phyloP scores from a whole-genome alignment of 2,888 invertebrate genomes.

The Tolmerus cingulatus region DNA sequence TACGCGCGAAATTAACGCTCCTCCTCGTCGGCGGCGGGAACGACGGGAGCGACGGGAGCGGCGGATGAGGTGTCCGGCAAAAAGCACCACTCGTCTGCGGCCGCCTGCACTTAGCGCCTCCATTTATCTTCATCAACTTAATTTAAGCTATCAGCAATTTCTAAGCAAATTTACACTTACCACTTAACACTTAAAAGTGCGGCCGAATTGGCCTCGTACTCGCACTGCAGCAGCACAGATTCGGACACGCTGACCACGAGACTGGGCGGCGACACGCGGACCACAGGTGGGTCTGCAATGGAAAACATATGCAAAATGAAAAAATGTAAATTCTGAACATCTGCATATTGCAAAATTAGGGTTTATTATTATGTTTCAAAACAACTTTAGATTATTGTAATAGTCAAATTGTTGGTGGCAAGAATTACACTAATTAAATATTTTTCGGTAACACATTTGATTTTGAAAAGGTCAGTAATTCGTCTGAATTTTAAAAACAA shows the following conservation, averaged over 20 bases:
- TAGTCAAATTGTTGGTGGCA: too few relatives aligned
- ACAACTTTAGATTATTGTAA: too few relatives aligned
- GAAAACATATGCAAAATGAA: conserved; percentile 33
- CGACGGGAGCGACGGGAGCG: not conserved
- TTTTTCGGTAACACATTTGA: too few relatives aligned
- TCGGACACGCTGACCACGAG: conserved; percentile 81
- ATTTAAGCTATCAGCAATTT: conserved; percentile 4
- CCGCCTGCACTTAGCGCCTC: conserved; percentile 17
- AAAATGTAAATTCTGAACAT: not conserved
- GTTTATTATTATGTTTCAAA: too few relatives aligned
- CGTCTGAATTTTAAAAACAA: too few relatives aligned
- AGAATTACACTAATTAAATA: too few relatives aligned
- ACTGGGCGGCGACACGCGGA: conserved; percentile 76
- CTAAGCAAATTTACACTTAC: conserved; percentile 64
- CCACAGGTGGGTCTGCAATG: conserved; percentile 81
- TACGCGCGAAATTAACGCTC: not conserved
- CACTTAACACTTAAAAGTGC: conserved; percentile 78
- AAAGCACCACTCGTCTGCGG: not conserved
- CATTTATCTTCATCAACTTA: conserved; percentile 2
- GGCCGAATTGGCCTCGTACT: conserved; percentile 87
- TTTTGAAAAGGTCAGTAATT: too few relatives aligned
- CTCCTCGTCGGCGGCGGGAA: not conserved
- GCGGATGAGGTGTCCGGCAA: not conserved
- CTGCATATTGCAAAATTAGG: too few relatives aligned
- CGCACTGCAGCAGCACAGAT: conserved; percentile 78